phyloP scores from a whole-genome alignment of 1,140 invertebrate species.

The Trichonephila clavipes region DNA sequence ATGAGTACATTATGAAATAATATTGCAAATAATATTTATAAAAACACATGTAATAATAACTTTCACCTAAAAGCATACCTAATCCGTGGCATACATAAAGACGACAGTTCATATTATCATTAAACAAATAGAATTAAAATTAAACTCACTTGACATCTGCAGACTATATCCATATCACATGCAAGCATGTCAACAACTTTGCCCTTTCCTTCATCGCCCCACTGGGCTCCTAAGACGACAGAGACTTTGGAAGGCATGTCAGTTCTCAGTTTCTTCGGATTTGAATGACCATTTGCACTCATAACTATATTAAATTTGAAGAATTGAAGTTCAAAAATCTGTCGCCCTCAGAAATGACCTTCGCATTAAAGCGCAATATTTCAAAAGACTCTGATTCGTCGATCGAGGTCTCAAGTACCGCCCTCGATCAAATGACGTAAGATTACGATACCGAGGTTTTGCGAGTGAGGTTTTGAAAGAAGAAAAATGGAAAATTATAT shows the following conservation, averaged over 20 bases:
- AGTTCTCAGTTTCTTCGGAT: constrained; percentile 54
- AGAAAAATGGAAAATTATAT: no score
- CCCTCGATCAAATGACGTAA: no score
- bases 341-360: constrained; percentile 57
- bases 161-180: constrained; percentile 93
- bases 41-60: not conserved
- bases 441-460: no score
- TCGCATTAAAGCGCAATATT: constrained; percentile 62
- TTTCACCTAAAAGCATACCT: no score
- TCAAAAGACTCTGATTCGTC: constrained; percentile 14
- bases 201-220: constrained; percentile 99
- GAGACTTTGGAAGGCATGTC: constrained; percentile 82
- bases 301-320: constrained; percentile 30
- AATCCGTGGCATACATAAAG: not conserved
- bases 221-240: constrained; percentile 98
- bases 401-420: no score
- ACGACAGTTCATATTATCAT: not conserved
- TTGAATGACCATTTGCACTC: constrained; percentile 67
- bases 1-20: not conserved
- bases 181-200: constrained; percentile 99
- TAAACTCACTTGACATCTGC: constrained; percentile 94
- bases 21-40: not conserved
- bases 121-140: not conserved
- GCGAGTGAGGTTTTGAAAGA: no score
- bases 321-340: constrained; percentile 33